Evolutionary conservation across 2,797 vertebrate genomes (phyloP), one percentile per base, ranked within the genome.

Genomic region (Percopsis omiscomaycus): DNA sequence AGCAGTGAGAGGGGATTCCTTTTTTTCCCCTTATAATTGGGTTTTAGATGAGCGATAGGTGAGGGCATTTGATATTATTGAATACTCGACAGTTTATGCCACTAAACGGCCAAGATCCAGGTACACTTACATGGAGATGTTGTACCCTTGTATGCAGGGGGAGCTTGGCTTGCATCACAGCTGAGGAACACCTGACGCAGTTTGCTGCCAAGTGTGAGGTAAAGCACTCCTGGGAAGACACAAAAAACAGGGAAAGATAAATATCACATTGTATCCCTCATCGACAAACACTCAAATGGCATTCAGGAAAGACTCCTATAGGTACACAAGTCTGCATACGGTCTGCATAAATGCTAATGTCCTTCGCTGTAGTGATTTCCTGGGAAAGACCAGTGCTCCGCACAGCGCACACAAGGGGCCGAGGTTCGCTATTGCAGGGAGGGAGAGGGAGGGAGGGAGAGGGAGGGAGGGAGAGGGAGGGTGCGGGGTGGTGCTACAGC

Each of bases 351-450:
- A 28, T 57, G 5, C 48, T 37, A 37, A 37, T 60, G 10, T 29
- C 49, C 5, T 55, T 37, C 52, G 16, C 4, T 42, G 30, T 58
- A 37, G 15, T 46, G 54, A 6, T 27, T 68, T 11, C 16, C 27
- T 22, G 60, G 64, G 61, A 62, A 55, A 64, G 55, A 27, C 56
- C 66, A 29, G 59, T 55, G 13, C 62, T 71, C 60, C 15, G n/a
- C 4, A 66, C 52, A 69, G 69, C 64, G 72, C 83, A 77, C 56
- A 73, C 85, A 59, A 82, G 82, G 90, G 88, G 87, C 62, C 30
- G 27, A 46, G 62, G 56, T 32, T 37, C 50, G 77, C 59, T 67
- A 89, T 74, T 88, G 78, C 84, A 79, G 51, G 22, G 54, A 58
- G 52, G 53, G 65, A 10, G 53, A 0, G 15, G 62, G 58, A 61